Conservation (phyloP, 2,797 vertebrate genomes). For the Percopsis omiscomaycus region DNA sequence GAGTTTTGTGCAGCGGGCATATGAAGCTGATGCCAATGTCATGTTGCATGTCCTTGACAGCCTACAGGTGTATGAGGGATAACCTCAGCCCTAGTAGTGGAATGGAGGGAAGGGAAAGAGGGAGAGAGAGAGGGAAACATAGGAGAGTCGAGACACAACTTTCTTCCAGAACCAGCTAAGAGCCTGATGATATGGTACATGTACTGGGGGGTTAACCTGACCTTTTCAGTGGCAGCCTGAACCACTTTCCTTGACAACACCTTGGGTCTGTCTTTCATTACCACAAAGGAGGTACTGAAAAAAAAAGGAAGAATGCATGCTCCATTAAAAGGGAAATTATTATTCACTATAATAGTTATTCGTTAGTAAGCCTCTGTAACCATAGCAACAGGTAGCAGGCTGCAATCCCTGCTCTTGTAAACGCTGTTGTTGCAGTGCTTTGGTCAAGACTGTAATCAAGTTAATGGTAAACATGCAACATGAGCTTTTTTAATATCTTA, state of each 20-base stretch:
- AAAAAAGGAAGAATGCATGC: constrained; percentile 8
- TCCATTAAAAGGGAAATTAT: constrained; percentile 46
- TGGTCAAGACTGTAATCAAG: constrained; percentile 17
- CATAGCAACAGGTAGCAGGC: constrained; percentile 66
- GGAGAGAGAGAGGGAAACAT: not conserved
- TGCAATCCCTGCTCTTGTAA: constrained; percentile 48
- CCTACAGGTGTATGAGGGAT: constrained; percentile 29
- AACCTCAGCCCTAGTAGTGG: too few relatives aligned
- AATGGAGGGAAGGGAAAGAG: constrained; percentile 14
- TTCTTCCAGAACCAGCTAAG: constrained; percentile 26
- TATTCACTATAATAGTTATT: constrained; percentile 48
- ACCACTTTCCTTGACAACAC: constrained; percentile 36
- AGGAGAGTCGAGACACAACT: not conserved
- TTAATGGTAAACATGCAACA: not conserved
- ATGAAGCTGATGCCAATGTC: constrained; percentile 41
- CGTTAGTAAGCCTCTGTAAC: constrained; percentile 55
- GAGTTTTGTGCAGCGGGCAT: constrained; percentile 34
- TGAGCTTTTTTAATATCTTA: not conserved
- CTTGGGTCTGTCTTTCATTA: constrained; percentile 53
- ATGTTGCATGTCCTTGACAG: constrained; percentile 57
- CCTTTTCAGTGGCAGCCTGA: constrained; percentile 22
- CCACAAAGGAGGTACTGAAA: constrained; percentile 26
- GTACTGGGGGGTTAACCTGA: constrained; percentile 34
- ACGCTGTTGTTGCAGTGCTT: constrained; percentile 28
- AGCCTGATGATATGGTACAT: constrained; percentile 16